These are phyloP conservation scores for Phycodurus eques DNA, from an alignment of 2,113 vertebrate species.

Conservation along the genomic window DNA sequence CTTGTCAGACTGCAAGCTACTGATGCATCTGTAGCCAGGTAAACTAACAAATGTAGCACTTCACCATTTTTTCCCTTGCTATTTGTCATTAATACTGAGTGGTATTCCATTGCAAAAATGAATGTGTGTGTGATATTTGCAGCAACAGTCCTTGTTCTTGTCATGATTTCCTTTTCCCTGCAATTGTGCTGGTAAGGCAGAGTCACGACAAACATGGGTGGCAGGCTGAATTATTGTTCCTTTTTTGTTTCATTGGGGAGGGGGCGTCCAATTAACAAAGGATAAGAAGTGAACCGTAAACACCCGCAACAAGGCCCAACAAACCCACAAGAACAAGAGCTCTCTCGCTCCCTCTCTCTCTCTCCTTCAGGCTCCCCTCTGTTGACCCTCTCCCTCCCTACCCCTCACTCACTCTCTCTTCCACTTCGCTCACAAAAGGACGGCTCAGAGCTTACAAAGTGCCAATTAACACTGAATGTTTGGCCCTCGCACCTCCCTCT, in stretches of 20 bases:
- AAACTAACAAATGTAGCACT: no score
- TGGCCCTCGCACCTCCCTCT: slow-evolving; percentile 78
- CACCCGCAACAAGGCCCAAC: slow-evolving; percentile 77
- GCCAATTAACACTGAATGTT: slow-evolving; percentile 83
- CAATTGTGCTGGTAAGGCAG: slow-evolving; percentile 42
- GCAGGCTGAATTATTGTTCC: slow-evolving; percentile 63
- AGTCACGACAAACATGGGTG: slow-evolving; percentile 64
- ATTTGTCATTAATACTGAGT: not conserved
- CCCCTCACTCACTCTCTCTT: slow-evolving; percentile 59
- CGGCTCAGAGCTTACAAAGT: slow-evolving; percentile 77
- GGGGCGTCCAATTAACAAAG: slow-evolving; percentile 78
- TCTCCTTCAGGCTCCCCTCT: slow-evolving; percentile 22
- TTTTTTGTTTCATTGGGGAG: slow-evolving; percentile 49
- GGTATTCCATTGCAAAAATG: not conserved
- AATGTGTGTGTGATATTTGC: not conserved
- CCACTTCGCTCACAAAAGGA: slow-evolving; percentile 73
- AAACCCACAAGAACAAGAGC: slow-evolving; percentile 74
- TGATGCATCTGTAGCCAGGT: no score
- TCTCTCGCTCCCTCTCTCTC: slow-evolving; percentile 15
- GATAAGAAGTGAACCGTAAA: slow-evolving; percentile 82
- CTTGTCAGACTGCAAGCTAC: no score
- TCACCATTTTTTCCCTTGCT: no score
- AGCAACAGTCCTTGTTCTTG: slow-evolving; percentile 36
- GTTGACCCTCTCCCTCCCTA: slow-evolving; percentile 35
- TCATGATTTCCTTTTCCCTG: slow-evolving; percentile 31